Base-by-base conservation (phyloP, 2,888 invertebrate genomes). In the Lucinisca nassula region DNA sequence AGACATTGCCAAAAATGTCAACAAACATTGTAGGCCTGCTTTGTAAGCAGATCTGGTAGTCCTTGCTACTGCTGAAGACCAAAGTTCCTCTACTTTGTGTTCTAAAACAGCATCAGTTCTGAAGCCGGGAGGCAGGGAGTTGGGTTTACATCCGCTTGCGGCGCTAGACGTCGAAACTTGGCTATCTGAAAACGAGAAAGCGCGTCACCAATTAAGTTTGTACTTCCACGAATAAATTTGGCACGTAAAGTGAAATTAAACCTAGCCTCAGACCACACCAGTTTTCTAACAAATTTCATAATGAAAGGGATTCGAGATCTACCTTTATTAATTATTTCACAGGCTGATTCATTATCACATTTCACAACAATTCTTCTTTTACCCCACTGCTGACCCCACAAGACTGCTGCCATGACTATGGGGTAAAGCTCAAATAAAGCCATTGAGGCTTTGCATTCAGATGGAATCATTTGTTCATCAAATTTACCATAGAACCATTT, bases 331-430 rank as follows among this genome's bases (percentile, higher is more conserved):
- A 85, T 49, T 32, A 88, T 88, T 10, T 74, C 72, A 2, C 82
- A 81, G 6, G 82, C 73, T 8, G 87, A 78, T 1, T n/a, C 58
- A 70, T 87, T 87, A 40, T 87, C 87, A 79, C 88, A 85, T 10
- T 75, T 24, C 21, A 85, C 79, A 6, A 83, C 17, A 21, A 85
- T 85, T 21, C 17, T 32, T 17, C 17, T 67, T 21, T 17, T 67
- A 35, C 67, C 6, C 67, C 67, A 67, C 35, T n/a, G 0, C 1
- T 80, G 35, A 1, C 81, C 79, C 85, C 85, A 86, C 12, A 84
- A 24, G 0, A 86, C 40, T 35, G 81, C 27, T 27, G 86, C 78
- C 24, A 79, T 81, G 0, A 89, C 89, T 30, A 89, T 84, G 17
- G 89, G 86, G 40, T 67, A 67, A 0, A 67, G 51, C 67, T 88